Conservation (phyloP, 2,113 vertebrate genomes). For the Lampris incognitus region DNA sequence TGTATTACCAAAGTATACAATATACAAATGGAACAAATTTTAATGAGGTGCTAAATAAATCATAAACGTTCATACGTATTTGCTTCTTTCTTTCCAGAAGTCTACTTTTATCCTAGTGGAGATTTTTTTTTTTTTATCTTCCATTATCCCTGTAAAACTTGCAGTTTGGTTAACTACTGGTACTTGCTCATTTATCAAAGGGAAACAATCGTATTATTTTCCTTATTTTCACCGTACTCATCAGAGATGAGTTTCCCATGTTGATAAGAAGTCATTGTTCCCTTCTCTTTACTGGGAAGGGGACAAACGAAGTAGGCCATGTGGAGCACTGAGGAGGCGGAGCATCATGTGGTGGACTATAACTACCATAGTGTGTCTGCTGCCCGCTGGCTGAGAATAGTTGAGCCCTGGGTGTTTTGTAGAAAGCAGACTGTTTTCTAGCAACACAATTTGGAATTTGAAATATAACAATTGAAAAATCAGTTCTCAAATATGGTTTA, state of each 20-base stretch:
- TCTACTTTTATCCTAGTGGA: neutral
- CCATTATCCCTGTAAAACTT: too few species aligned
- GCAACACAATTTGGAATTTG: neutral
- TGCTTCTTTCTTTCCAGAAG: neutral
- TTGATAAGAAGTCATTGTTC: neutral
- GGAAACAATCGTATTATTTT: too few species aligned
- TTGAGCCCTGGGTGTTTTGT: neutral
- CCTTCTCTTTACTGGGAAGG: conserved; percentile 35
- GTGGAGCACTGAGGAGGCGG: conserved; percentile 17
- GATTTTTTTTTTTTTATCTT: neutral
- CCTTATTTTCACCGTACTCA: too few species aligned
- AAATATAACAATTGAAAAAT: neutral
- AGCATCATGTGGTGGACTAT: conserved; percentile 26
- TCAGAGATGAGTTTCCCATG: too few species aligned
- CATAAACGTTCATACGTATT: conserved; percentile 21
- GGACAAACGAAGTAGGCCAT: neutral
- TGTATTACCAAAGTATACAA: conserved; percentile 40
- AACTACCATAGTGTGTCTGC: conserved; percentile 22
- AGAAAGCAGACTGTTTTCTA: neutral
- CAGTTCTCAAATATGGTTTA: conserved; percentile 42
- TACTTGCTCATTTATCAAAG: neutral
- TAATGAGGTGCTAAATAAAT: conserved; percentile 62
- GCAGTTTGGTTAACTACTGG: too few species aligned
- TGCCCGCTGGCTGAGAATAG: neutral
- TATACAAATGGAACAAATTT: conserved; percentile 46